Base-by-base conservation (phyloP, 2,888 invertebrate genomes). In the Hypsopygia costalis region DNA sequence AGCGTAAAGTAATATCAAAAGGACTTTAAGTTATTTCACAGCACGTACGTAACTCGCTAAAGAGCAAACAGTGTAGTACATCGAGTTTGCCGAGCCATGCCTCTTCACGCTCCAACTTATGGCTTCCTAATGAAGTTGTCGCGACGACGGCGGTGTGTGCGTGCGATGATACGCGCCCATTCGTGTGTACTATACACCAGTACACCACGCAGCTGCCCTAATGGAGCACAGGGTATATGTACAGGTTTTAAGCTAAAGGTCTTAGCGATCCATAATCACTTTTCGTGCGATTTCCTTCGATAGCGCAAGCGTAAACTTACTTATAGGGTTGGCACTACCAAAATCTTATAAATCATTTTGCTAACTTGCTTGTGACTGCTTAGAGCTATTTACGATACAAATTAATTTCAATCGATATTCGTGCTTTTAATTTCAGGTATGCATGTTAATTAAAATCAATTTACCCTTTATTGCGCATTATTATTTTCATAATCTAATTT, bases 91-190 rank as follows among this genome's bases (percentile, higher is more conserved):
- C 55, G 55, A 49, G 62, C 62, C 58, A 62, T 58, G 66, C 69
- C 66, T 68, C 64, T 65, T 68, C 62, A 59, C 58, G 55, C 67
- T 62, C 54, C 69, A 62, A 68, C 77, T 76, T 81, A 81, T 71
- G 77, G 77, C 75, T 81, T 81, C 78, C 69, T 82, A 83, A 82
- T 77, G 77, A 83, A 82, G 76, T 81, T 81, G 80, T 73, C 71
- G 69, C 59, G 52, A 11, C 35, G n/a, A 9, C 22, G 29, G 22
- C 7, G 42, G 52, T 58, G 49, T 55, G 57, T 36, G 54, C 52
- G 43, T 40, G 34, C 49, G 43, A 51, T 51, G 46, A 44, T 47
- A 48, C 25, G 33, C 34, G 31, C 42, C 27, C 34, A 38, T 40
- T 36, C 42, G 36, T 36, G 30, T 25, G 22, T 38, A 25, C 38